phyloP scores from a whole-genome alignment of 2,113 vertebrate species.

The Sylvietta virens region DNA sequence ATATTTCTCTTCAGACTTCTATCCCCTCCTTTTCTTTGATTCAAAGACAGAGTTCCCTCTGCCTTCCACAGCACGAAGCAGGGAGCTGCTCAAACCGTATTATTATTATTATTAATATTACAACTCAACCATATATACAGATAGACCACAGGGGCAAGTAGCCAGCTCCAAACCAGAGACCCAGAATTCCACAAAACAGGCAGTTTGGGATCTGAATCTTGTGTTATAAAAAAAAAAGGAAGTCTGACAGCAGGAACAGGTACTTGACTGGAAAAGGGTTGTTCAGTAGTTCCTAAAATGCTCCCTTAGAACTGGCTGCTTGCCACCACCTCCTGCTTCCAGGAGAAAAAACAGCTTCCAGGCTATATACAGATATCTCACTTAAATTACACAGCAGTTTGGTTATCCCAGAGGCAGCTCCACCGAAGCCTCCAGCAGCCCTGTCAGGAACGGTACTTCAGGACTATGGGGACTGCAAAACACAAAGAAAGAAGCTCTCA shows the following conservation, averaged over 20 bases:
- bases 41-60: not conserved
- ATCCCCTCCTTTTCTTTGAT: not conserved
- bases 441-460: conserved; percentile 76
- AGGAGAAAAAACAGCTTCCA: conserved; percentile 55
- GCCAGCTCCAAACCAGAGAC: conserved; percentile 61
- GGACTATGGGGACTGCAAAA: conserved; percentile 74
- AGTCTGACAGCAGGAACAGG: conserved; percentile 13
- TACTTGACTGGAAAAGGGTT: conserved; percentile 1
- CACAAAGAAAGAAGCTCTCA: not conserved
- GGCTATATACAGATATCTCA: conserved; percentile 73
- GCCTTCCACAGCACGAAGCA: not conserved
- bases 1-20: not conserved
- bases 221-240: not conserved
- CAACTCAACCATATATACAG: conserved; percentile 60
- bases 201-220: not conserved
- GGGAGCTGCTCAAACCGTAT: not conserved
- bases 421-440: conserved; percentile 38
- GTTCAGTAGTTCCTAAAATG: conserved; percentile 37
- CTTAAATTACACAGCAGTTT: conserved; percentile 74
- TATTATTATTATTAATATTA: conserved; percentile 9
- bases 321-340: conserved; percentile 46
- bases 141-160: conserved; percentile 41
- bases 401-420: conserved; percentile 61
- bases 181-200: conserved; percentile 30
- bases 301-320: conserved; percentile 60